phyloP scores from a whole-genome alignment of 2,888 invertebrate species.

The Zele albiditarsus region DNA sequence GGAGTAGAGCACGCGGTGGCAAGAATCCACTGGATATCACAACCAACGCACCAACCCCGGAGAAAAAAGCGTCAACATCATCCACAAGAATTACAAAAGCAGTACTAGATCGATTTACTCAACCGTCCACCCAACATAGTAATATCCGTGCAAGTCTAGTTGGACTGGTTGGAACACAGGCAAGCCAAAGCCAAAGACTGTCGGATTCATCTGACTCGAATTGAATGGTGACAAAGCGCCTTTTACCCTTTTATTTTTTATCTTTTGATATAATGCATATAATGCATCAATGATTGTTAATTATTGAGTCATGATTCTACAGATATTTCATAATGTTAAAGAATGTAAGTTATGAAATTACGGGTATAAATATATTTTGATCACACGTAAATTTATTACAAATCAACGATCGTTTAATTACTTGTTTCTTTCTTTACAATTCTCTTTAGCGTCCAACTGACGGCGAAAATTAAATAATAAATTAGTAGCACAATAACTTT shows the following conservation, averaged over 20 bases:
- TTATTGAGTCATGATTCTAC: not conserved
- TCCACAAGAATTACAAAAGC: not conserved
- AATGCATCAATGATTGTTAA: not conserved
- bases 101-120: constrained; percentile 7
- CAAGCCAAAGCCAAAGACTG: constrained; percentile 9
- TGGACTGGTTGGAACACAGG: not conserved
- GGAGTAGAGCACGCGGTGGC: constrained; percentile 30
- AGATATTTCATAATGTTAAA: not conserved
- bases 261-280: not conserved
- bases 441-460: constrained; percentile 4
- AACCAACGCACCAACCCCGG: not conserved
- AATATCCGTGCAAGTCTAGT: not conserved
- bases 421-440: not conserved
- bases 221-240: not conserved
- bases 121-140: constrained; percentile 13
- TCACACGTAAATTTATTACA: not conserved
- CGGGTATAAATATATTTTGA: not conserved
- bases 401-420: not conserved
- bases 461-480: not conserved
- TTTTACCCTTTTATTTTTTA: not conserved
- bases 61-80: not conserved
- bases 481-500: not conserved
- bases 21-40: constrained; percentile 25
- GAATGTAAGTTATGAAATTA: not conserved
- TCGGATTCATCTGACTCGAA: constrained; percentile 35